Base-by-base conservation (phyloP, 2,113 vertebrate species). In the Leptodactylus fuscus region DNA sequence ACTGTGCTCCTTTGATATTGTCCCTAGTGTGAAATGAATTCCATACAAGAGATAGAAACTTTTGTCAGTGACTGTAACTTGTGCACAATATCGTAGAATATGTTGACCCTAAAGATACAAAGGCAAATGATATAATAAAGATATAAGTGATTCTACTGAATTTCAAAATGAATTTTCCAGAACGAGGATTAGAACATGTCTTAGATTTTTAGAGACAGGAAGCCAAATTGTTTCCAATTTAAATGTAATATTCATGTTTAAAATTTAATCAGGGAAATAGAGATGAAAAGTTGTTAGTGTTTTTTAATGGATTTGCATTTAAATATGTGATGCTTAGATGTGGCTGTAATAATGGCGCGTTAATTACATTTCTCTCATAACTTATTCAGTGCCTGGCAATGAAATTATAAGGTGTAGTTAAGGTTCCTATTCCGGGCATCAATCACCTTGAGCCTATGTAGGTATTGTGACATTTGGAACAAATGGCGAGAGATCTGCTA, bases 231-330 rank as follows among this genome's bases (percentile, higher is more conserved):
- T 69, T 81, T 81, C 49, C 38, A 69, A 11, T 53, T 46, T 82
- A 49, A 20, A 71, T 82, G 67, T 71, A 82, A 82, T 82, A 82
- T 51, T 70, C 62, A 71, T 82, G 46, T 38, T 51, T 53, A 53
- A 67, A 67, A 62, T 71, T 36, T n/a, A 71, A 51, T 53, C 20
- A 53, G 60, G 15, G 16, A 67, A 38, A 81, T 55, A 49, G 58
- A 27, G 46, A 81, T 4, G 29, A 34, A 32, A 71, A 34, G 46
- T 71, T 71, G 62, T 81, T 34, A 67, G 41, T 70, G 65, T 71
- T 71, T 70, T 18, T 75, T 49, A 48, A 53, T 34, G 46, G 29
- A 22, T 27, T 49, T 46, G 32, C 7, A 12, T 38, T 71, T 46
- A 53, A 38, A 71, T 71, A 82, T 70, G 60, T 53, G 46, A 38